A percentile compares a stretch with the other conserved stretches of the same genome.
Evolutionary conservation across 1,140 invertebrate species (phyloP).

Genomic region (Conopomorpha cramerella): DNA sequence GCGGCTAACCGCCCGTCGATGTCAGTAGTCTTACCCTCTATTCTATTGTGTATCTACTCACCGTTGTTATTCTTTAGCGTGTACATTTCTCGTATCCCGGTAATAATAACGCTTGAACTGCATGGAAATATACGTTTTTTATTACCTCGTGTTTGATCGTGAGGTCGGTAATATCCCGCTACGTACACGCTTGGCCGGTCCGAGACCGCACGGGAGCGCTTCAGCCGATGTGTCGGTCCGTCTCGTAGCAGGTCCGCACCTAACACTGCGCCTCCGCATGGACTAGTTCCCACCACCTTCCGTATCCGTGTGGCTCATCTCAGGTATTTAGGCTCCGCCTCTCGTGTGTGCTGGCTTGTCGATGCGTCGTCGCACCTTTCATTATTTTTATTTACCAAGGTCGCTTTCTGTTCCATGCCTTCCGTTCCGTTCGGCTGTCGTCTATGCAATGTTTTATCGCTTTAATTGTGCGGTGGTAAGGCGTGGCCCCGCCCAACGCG

Average conservation of each 20-base stretch:
- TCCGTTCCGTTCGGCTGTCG: conserved; percentile 55
- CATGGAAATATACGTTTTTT: conserved; percentile 87
- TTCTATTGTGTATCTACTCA: conserved; percentile 54
- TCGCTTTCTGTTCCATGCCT: conserved; percentile 63
- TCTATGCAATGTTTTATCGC: conserved; percentile 52
- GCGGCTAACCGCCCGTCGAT: conserved; percentile 38
- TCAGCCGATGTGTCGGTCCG: conserved; percentile 51
- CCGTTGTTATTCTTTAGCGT: conserved; percentile 61
- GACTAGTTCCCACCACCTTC: conserved; percentile 55
- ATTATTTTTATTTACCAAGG: conserved; percentile 52
- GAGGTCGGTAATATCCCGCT: conserved; percentile 52
- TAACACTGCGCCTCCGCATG: conserved; percentile 58
- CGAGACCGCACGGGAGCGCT: conserved; percentile 54
- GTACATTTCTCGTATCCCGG: conserved; percentile 69
- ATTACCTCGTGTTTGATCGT: conserved; percentile 64
- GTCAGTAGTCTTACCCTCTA: conserved; percentile 57
- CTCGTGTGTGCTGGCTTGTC: conserved; percentile 46
- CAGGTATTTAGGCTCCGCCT: conserved; percentile 53
- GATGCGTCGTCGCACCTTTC: conserved; percentile 44
- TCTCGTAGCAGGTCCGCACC: conserved; percentile 48
- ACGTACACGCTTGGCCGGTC: conserved; percentile 56
- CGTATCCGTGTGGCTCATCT: conserved; percentile 56
- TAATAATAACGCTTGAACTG: conserved; percentile 87
- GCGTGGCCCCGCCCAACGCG: conserved; percentile 77
- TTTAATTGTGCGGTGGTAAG: conserved; percentile 50